phyloP scores from a whole-genome alignment of 2,113 vertebrate genomes.

The Pardalotus punctatus region DNA sequence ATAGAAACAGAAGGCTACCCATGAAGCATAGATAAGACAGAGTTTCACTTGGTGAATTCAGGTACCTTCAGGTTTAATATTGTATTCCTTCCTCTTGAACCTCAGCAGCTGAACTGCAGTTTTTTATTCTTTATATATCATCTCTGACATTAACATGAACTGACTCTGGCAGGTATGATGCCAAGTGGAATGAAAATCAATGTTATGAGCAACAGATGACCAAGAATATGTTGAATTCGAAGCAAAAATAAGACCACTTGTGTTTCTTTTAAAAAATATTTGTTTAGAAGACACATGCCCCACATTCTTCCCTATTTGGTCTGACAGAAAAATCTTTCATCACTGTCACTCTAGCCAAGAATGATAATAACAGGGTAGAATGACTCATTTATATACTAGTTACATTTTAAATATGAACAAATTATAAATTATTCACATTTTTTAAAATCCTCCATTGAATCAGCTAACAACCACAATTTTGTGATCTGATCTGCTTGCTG shows the following conservation, averaged over 20 bases:
- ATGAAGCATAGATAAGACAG: background rate
- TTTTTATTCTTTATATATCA: background rate
- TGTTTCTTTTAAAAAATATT: background rate
- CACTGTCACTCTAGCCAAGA: background rate
- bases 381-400: background rate
- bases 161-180: background rate
- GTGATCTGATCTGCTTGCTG: background rate
- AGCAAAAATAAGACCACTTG: background rate
- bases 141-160: constrained; percentile 24
- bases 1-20: background rate
- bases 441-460: background rate
- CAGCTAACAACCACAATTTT: background rate
- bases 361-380: background rate
- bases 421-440: background rate
- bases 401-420: background rate
- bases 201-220: constrained; percentile 11
- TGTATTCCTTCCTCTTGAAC: background rate
- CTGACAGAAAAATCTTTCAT: background rate
- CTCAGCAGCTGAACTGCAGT: background rate
- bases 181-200: constrained; percentile 37
- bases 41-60: background rate
- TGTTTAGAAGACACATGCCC: background rate
- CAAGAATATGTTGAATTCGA: constrained; percentile 1
- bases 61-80: background rate
- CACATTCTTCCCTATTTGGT: background rate